Evolutionary conservation across 2,797 vertebrate species (phyloP), one percentile per base, ranked within the genome.

Genomic region (Pteropus rufus): DNA sequence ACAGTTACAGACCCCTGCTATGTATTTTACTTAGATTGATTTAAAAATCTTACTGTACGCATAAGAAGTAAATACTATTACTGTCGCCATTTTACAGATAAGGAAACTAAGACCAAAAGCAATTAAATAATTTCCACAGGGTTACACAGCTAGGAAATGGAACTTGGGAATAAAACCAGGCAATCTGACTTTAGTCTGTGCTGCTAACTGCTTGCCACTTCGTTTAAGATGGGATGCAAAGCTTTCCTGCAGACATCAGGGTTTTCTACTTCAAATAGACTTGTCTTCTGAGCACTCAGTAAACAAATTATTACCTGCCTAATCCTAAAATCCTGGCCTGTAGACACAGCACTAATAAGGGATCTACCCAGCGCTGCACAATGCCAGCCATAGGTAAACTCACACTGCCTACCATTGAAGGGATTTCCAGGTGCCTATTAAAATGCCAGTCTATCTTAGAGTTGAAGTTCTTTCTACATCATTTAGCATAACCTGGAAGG

Each of bases 401-500:
- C 67, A 36, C 46, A 19, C 62, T 41, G 69, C 89, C 88, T 75
- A 23, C 7, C 70, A 19, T 7, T 24, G 36, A 54, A 41, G 86
- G 76, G 58, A 23, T 84, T 89, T 84, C 65, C 3, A 0, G 88
- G 41, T 41, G 24, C 91, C 96, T 87, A 39, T 81, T 94, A 87
- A 96, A 94, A 95, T 79, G 65, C 87, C 92, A 76, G 80, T 52
- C 0, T 18, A 54, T 93, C 92, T 89, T 39, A n/a, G 65, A 80
- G 56, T 52, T 31, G 2, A 54, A 65, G 62, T 85, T 93, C 95
- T 96, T 94, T 96, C 94, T 90, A 49, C 76, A 87, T 62, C 89
- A 79, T 77, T 96, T 93, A 95, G 89, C 84, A 92, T 87, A 95
- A 81, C 54, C 95, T 69, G n/a, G 62, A 96, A 87, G 49, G 44